Evolutionary conservation across 2,113 vertebrate species (phyloP).

Genomic region (Pterocles gutturalis): DNA sequence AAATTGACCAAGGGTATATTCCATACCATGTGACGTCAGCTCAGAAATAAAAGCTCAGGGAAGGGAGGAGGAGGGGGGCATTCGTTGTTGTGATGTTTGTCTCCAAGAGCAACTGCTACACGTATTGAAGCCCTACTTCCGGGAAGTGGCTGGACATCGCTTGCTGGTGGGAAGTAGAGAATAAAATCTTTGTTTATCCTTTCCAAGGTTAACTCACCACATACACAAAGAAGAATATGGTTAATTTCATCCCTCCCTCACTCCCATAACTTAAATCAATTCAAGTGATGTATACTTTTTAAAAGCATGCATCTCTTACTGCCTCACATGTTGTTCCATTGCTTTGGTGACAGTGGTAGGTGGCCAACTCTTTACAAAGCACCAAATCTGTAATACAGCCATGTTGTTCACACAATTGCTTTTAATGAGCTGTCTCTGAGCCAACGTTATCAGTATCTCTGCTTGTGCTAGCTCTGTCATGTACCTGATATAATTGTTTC

Average conservation of each 20-base stretch:
- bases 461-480: background rate
- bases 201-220: no score
- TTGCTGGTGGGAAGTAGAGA: no score
- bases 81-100: no score
- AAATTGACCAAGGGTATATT: no score
- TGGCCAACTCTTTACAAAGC: background rate
- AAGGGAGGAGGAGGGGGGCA: no score
- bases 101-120: no score
- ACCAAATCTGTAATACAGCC: background rate
- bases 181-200: no score
- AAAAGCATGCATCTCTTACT: background rate
- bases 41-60: no score
- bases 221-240: background rate
- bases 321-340: rapidly evolving
- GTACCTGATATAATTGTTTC: background rate
- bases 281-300: background rate
- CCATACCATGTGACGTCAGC: no score
- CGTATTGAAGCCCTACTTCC: no score
- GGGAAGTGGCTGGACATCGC: no score
- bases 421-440: background rate
- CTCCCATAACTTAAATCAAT: background rate
- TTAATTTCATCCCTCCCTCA: background rate
- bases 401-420: background rate
- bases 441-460: background rate
- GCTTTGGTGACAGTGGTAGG: background rate